Percentiles rank a stretch among this genome's conserved stretches.
These are phyloP conservation scores for Aphidoletes aphidimyza DNA, from an alignment of 2,888 invertebrate genomes.

Conservation along the genomic window DNA sequence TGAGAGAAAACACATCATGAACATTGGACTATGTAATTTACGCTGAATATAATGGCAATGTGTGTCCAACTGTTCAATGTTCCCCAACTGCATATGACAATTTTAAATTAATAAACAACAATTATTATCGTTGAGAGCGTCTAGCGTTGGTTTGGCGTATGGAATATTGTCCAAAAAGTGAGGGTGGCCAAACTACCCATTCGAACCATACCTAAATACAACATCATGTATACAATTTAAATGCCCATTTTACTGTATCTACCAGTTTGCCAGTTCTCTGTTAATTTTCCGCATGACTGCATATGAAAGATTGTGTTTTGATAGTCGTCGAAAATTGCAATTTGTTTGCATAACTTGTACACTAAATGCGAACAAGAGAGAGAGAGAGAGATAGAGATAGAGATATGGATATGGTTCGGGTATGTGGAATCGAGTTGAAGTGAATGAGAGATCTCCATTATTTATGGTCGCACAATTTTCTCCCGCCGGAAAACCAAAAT, in stretches of 20 bases:
- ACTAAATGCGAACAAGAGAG: too few species aligned
- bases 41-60: neutral
- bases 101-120: conserved; percentile 41
- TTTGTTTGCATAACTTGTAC: conserved; percentile 6
- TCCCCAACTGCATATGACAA: conserved; percentile 26
- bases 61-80: neutral
- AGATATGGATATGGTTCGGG: too few species aligned
- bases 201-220: too few species aligned
- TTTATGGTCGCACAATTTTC: neutral
- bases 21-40: neutral
- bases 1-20: neutral
- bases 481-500: neutral
- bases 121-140: neutral
- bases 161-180: too few species aligned
- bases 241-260: neutral
- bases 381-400: too few species aligned
- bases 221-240: too few species aligned
- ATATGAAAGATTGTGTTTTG: neutral
- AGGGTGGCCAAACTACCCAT: too few species aligned
- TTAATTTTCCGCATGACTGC: conserved; percentile 24
- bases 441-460: conserved; percentile 2
- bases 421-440: too few species aligned
- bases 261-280: neutral
- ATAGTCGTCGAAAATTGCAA: neutral
- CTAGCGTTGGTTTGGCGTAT: too few species aligned